Percentiles rank a stretch among this genome's conserved stretches.
Evolutionary conservation across 2,888 invertebrate species (phyloP).

Genomic region (Dilophus febrilis): DNA sequence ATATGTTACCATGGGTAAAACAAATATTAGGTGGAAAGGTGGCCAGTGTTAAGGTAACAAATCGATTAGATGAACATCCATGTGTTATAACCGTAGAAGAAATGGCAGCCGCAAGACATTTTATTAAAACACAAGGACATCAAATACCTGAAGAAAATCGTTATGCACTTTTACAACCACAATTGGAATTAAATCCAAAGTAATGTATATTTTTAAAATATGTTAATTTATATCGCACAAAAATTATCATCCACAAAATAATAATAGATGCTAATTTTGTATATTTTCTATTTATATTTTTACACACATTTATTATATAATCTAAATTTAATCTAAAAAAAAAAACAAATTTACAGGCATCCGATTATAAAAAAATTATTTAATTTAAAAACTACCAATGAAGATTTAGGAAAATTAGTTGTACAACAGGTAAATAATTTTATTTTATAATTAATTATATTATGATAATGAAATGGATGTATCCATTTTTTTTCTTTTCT

Average conservation of each 20-base stretch:
- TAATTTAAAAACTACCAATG: conserved; percentile 53
- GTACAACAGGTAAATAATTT: conserved; percentile 52
- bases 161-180: conserved; percentile 73
- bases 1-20: conserved; percentile 63
- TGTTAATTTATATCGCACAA: background rate
- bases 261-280: conserved; percentile 4
- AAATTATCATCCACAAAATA: background rate
- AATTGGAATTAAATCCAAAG: conserved; percentile 88
- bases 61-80: conserved; percentile 73
- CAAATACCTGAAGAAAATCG: conserved; percentile 68
- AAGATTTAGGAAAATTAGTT: conserved; percentile 65
- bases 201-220: conserved; percentile 25
- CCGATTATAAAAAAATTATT: conserved; percentile 78
- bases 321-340: too few species aligned
- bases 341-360: conserved; percentile 60
- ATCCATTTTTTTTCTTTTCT: conserved; percentile 4
- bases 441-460: background rate
- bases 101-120: conserved; percentile 93
- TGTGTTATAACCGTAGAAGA: conserved; percentile 91
- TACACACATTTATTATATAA: conserved; percentile 8
- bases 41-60: conserved; percentile 65
- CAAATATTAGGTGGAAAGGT: conserved; percentile 61
- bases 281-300: background rate
- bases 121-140: conserved; percentile 75
- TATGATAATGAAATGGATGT: conserved; percentile 1